phyloP scores from a whole-genome alignment of 2,888 invertebrate species.

The Amphipoea lucens region DNA sequence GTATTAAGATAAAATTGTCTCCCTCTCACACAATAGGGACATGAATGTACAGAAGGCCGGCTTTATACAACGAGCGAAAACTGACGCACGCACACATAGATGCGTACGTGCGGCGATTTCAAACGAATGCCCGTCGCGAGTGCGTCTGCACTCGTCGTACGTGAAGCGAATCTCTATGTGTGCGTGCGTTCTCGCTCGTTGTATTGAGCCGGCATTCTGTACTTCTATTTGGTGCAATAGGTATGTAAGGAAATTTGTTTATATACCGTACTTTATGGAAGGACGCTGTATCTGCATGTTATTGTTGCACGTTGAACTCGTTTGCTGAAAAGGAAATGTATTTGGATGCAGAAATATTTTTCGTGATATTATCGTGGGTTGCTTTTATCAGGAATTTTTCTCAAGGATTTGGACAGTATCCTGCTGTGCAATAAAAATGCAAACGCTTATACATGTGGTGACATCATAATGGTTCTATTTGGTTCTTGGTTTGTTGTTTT shows the following conservation, averaged over 20 bases:
- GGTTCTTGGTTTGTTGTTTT: background rate
- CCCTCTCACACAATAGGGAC: slow-evolving; percentile 28
- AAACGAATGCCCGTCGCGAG: background rate
- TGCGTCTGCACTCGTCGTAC: background rate
- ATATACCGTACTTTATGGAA: slow-evolving; percentile 34
- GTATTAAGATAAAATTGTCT: slow-evolving; percentile 63
- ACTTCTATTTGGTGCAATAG: background rate
- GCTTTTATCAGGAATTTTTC: slow-evolving; percentile 18
- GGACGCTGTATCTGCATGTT: slow-evolving; percentile 47
- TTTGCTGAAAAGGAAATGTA: slow-evolving; percentile 46
- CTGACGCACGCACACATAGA: background rate
- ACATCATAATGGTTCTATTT: background rate
- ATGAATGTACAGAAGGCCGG: background rate
- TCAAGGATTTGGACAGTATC: background rate
- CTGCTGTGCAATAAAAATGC: background rate
- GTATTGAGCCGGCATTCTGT: slow-evolving; percentile 6
- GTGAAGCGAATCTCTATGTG: background rate
- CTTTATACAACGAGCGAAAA: too few relatives aligned
- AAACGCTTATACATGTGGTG: background rate
- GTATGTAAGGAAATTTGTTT: slow-evolving; percentile 40
- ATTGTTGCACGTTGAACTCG: slow-evolving; percentile 44
- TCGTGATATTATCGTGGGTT: slow-evolving; percentile 8
- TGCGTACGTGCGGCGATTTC: too few relatives aligned
- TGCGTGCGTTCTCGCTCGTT: background rate
- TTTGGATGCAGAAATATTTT: slow-evolving; percentile 37